A percentile compares a stretch with the other conserved stretches of the same genome.
phyloP scores from a whole-genome alignment of 2,113 vertebrate species.

The Monarcha castaneiventris region DNA sequence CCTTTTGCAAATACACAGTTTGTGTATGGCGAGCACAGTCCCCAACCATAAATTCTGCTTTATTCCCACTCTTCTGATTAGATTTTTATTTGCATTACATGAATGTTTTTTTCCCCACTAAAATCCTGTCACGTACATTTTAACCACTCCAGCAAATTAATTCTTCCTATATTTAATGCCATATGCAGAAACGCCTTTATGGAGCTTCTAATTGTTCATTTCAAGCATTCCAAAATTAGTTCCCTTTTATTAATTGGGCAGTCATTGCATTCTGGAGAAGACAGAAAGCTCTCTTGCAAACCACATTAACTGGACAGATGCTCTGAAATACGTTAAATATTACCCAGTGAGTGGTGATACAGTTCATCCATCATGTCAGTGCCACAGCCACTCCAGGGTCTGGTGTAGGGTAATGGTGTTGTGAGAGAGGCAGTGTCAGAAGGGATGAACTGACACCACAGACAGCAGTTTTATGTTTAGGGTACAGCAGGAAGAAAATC shows the following conservation, averaged over 20 bases:
- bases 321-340: slow-evolving; percentile 39
- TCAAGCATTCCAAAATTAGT: slow-evolving; percentile 12
- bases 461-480: not conserved
- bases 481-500: not conserved
- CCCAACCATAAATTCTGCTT: not conserved
- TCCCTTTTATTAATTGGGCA: slow-evolving; percentile 34
- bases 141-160: slow-evolving; percentile 42
- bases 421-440: not conserved
- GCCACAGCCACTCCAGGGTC: not conserved
- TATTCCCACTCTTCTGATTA: not conserved
- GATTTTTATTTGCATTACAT: slow-evolving; percentile 3
- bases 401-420: not conserved
- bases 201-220: slow-evolving; percentile 22
- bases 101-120: not conserved
- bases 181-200: not conserved
- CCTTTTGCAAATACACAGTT: not conserved
- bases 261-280: not conserved
- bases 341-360: not conserved
- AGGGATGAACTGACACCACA: not conserved
- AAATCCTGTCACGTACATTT: slow-evolving; percentile 2
- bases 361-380: not conserved
- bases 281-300: not conserved
- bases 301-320: slow-evolving; percentile 24
- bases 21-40: not conserved
- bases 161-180: not conserved